phyloP scores from a whole-genome alignment of 2,888 invertebrate genomes.

The Fabriciana adippe region DNA sequence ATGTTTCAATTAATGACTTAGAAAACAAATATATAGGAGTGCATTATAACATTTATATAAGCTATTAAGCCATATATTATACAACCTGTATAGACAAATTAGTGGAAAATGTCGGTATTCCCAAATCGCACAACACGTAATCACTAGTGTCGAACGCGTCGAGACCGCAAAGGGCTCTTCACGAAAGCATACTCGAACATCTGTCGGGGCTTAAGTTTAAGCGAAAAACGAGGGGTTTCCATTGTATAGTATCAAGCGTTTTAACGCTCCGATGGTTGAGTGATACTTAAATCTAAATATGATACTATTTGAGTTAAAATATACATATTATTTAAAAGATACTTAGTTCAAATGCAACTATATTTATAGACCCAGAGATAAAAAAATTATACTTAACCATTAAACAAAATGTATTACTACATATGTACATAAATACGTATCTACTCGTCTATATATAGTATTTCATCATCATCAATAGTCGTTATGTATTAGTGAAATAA shows the following conservation, averaged over 20 bases:
- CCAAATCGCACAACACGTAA: constrained; percentile 36
- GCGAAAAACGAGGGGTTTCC: constrained; percentile 37
- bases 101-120: constrained; percentile 12
- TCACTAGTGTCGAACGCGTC: constrained; percentile 44
- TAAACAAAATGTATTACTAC: too few relatives aligned
- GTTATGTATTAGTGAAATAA: too few relatives aligned
- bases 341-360: background rate
- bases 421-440: too few relatives aligned
- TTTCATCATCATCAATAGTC: too few relatives aligned
- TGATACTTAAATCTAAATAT: constrained; percentile 26
- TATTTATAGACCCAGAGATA: too few relatives aligned
- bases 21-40: too few relatives aligned
- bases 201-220: constrained; percentile 57
- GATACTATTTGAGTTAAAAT: constrained; percentile 1
- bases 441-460: too few relatives aligned
- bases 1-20: too few relatives aligned
- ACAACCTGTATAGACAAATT: background rate
- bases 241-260: constrained; percentile 38
- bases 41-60: background rate
- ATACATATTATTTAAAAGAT: background rate
- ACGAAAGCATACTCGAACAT: constrained; percentile 64
- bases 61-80: background rate
- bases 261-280: constrained; percentile 36
- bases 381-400: too few relatives aligned
- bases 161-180: constrained; percentile 56